phyloP scores from a whole-genome alignment of 2,113 vertebrate genomes.

The Colius striatus region DNA sequence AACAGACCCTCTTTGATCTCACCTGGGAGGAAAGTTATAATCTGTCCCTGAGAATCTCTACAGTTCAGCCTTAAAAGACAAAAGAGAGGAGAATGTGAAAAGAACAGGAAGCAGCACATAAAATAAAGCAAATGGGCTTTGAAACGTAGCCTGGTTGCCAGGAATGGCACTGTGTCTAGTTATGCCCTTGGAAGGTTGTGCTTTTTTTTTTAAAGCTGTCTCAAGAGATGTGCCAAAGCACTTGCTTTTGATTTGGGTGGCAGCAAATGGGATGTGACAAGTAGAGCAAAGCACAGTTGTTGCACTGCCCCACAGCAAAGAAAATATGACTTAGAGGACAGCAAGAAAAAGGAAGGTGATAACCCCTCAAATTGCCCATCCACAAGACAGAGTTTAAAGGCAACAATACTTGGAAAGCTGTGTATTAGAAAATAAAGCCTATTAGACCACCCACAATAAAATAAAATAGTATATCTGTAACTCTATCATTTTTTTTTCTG shows the following conservation, averaged over 20 bases:
- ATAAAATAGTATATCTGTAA: background rate
- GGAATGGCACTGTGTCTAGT: constrained; percentile 13
- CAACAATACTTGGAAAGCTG: background rate
- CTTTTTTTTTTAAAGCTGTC: background rate
- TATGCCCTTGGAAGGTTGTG: constrained; percentile 24
- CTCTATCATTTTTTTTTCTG: background rate
- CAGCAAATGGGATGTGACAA: background rate
- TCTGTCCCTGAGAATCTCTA: constrained; percentile 43
- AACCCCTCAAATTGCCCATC: background rate
- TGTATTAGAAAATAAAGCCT: background rate
- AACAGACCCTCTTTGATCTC: constrained; percentile 74
- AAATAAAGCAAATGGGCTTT: constrained; percentile 48
- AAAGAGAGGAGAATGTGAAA: constrained; percentile 44
- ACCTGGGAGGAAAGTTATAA: constrained; percentile 54
- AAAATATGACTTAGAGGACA: background rate
- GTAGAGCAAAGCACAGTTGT: background rate
- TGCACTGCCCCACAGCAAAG: background rate
- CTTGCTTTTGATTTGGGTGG: constrained; percentile 25
- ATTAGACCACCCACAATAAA: background rate
- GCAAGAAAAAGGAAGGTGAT: background rate
- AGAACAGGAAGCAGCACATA: constrained; percentile 58
- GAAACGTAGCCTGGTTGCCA: background rate
- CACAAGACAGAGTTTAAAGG: background rate
- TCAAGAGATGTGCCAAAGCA: constrained; percentile 18
- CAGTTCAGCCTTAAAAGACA: constrained; percentile 61